phyloP scores from a whole-genome alignment of 2,888 invertebrate genomes.

The Trypoxylon attenuatum region DNA sequence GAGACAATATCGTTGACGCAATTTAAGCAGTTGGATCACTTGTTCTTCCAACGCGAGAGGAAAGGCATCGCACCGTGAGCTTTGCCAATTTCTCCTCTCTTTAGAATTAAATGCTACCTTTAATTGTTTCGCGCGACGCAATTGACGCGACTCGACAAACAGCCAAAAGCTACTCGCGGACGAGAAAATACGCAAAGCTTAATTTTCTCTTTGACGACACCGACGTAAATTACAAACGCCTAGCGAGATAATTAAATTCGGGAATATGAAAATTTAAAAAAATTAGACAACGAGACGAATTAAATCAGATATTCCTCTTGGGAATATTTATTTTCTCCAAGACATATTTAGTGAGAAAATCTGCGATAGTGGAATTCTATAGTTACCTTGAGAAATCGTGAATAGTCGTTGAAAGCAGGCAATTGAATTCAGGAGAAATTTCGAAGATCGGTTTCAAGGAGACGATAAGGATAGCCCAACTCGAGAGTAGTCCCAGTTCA shows the following conservation, averaged over 20 bases:
- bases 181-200: conserved; percentile 4
- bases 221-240: no score
- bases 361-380: no score
- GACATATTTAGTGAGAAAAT: no score
- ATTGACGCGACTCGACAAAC: conserved; percentile 5
- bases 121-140: conserved; percentile 31
- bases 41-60: conserved; percentile 1
- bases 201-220: no score
- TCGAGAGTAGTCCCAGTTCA: background rate
- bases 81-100: conserved; percentile 9
- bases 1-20: conserved; percentile 25
- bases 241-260: no score
- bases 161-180: background rate
- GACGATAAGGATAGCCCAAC: background rate
- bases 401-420: background rate
- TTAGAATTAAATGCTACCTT: conserved; percentile 1
- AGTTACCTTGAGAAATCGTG: no score
- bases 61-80: conserved; percentile 8
- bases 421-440: no score
- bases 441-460: conserved; percentile 1
- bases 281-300: no score
- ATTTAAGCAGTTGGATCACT: conserved; percentile 30
- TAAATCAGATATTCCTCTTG: no score
- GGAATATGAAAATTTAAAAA: no score
- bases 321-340: no score